Evolutionary conservation across 2,797 vertebrate genomes (phyloP), one percentile per base, ranked within the genome.

Genomic region (Helarctos malayanus): DNA sequence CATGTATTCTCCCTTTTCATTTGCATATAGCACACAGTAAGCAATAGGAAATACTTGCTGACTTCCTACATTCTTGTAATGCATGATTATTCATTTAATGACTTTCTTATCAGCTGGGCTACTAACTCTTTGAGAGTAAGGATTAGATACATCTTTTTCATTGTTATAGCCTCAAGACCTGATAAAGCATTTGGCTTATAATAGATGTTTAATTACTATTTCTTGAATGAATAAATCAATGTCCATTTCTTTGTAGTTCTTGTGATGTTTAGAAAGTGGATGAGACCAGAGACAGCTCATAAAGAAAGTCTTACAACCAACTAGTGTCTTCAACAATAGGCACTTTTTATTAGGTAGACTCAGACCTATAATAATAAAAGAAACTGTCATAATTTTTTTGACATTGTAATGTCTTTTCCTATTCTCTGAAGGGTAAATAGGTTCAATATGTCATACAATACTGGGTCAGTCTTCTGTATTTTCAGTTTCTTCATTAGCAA

Each of bases 401-500:
- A 63, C 11, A 84, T 63, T 86, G 2, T 27, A 54, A 38, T 80
- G 47, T 71, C 35, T 93, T 93, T 79, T 79, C 29, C n/a, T 92
- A 4, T 49, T 81, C 15, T 92, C 41, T 86, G 82, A 81, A 88
- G 32, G 61, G 59, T 85, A 80, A 92, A 59, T 91, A 19, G 27
- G 35, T 94, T 97, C 27, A 89, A 4, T 63, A 61, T 84, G 13
- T 83, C 82, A 80, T 92, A 27, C 2, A 88, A 45, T 92, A 73
- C 47, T 92, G 32, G 35, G 14, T 73, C 21, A 59, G 11, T 81
- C 45, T 80, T 84, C 61, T 83, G 1, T 92, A 89, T 80, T 94
- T 93, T 85, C 65, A 59, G 0, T 94, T 96, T 94, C n/a, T 57
- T 94, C 41, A 73, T 86, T 92, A 92, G 13, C 54, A 89, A 92